Base-by-base conservation (phyloP, 2,113 vertebrate genomes). In the Cromileptes altivelis region DNA sequence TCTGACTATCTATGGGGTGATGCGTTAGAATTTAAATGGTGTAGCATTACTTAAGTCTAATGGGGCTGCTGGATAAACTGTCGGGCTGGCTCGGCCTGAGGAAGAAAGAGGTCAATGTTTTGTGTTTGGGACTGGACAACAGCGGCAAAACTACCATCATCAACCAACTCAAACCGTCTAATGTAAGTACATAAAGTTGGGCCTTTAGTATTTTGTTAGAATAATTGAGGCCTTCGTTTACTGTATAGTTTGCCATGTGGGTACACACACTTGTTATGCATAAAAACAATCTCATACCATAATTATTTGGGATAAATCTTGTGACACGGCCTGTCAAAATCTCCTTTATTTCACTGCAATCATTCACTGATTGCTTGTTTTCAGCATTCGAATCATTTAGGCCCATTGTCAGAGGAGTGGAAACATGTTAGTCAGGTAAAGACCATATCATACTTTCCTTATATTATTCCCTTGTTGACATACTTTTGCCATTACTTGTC, bases 121-220 rank as follows among this genome's bases (percentile, higher is more conserved):
- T 99, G 85, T 99, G 98, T 94, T 93, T 99, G 92, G 98, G 98
- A 5, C 94, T 99, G 87, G 98, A 99, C 94, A 99, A 99, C 76
- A 98, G 98, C 17, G 98, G 98, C 70, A 99, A 99, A 94, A 99
- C 98, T 0, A 99, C 98, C 0, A 99, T 99, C 87, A 99, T 99
- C 91, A 99, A 99, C 93, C 98, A 98, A 78, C 96, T 99, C 25
- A 99, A 99, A 91, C 98, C 98, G 57, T 91, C 97, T 18, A 97
- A 97, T 70, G 98, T 99, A 88, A 97, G 97, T 97, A 71, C 3
- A 17, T 6, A 1, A 63, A 12, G 53, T 37, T 45, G 19, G 27
- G 37, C 23, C 19, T 63, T 19, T n/a, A 2, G 67, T 56, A 3
- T 27, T 56, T 45, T 63, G 21, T 56, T 17, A 4, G 42, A 14